Base-by-base conservation (phyloP, 2,888 invertebrate genomes). In the Tipula lateralis region DNA sequence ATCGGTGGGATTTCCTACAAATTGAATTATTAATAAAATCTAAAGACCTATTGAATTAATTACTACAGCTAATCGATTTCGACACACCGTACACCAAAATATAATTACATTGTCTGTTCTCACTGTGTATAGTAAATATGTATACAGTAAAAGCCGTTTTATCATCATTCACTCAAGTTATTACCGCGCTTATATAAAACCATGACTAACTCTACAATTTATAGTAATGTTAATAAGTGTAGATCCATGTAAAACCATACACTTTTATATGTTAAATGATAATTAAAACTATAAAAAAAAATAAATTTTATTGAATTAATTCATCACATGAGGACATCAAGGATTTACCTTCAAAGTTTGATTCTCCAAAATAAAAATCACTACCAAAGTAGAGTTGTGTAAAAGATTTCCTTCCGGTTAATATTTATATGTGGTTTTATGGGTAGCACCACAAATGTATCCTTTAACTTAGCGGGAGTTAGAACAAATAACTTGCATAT, bases 321-420 rank as follows among this genome's bases (percentile, higher is more conserved):
- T n/a, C 24, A 66, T 9, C 24, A 66, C 66, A 66, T 24, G 66
- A 66, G 24, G 24, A 66, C 24, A 66, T 66, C 66, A 19, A 66
- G 24, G 24, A 66, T 66, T 66, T 66, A 66, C 66, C 66, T 66
- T 66, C 66, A 66, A 66, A 66, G 66, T 66, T 66, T 66, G 66
- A 66, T 66, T 66, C 66, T 66, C 66, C 66, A 66, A 24, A 66
- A 66, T 24, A 66, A 66, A 66, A 66, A 66, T 19, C n/a, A 44
- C 44, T 5, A 44, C 13, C 44, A 44, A n/a, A n/a, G n/a, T n/a
- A n/a, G n/a, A 44, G 44, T 44, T 50, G 24, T 66, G 24, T 24
- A 3, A 24, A 7, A 6, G 12, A 66, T 66, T 66, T 66, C 66
- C 66, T 66, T 66, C 66, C 66, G 66, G 66, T 66, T 24, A 66